phyloP scores from a whole-genome alignment of 2,113 vertebrate genomes.

The Siphamia tubifer region DNA sequence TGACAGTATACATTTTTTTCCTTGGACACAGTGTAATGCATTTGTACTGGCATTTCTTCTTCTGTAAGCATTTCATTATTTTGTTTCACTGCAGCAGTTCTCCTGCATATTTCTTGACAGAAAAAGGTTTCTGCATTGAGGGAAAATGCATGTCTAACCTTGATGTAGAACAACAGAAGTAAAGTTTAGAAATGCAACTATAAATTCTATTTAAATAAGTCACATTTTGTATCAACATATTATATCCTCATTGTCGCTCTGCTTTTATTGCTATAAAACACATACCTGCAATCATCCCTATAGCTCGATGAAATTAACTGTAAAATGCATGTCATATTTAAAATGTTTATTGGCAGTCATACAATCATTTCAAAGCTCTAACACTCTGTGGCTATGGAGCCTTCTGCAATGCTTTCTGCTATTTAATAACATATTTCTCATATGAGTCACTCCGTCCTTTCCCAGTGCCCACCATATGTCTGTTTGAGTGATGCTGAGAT shows the following conservation, averaged over 20 bases:
- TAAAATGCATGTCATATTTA: background rate
- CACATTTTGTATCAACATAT: background rate
- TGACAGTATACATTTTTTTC: too few species aligned
- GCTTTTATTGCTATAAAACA: background rate
- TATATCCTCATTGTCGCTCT: background rate
- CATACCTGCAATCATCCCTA: background rate
- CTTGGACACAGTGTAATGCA: too few species aligned
- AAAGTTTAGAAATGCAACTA: too few species aligned
- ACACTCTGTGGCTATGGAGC: background rate
- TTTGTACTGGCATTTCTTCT: too few species aligned
- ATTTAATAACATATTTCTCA: conserved; percentile 17
- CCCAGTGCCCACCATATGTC: background rate
- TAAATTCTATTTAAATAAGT: too few species aligned
- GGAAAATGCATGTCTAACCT: too few species aligned
- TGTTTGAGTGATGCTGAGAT: conserved; percentile 31
- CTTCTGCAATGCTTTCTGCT: background rate
- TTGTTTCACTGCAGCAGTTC: too few species aligned
- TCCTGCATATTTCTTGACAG: too few species aligned
- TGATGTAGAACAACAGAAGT: too few species aligned
- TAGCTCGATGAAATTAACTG: background rate
- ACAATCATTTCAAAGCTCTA: background rate
- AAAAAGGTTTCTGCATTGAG: too few species aligned
- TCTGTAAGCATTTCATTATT: too few species aligned
- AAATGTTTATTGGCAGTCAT: background rate
- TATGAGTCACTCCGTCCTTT: conserved; percentile 2